A percentile compares a stretch with the other conserved stretches of the same genome.
Conservation (phyloP, 2,113 vertebrate species). For the Nibea coibor region DNA sequence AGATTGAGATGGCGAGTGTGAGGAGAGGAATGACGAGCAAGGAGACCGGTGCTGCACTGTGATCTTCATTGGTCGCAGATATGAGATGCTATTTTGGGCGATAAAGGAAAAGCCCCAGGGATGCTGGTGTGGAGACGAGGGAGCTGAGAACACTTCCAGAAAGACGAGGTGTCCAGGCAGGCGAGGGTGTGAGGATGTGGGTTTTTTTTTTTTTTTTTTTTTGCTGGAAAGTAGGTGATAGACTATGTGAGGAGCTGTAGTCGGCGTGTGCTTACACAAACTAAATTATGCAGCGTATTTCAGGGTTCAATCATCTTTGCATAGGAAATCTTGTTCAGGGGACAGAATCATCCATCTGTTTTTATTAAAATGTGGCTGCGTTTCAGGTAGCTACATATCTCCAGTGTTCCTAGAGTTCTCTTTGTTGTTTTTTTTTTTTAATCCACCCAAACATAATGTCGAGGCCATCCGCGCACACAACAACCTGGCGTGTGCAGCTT, state of each 20-base stretch:
- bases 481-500: slow-evolving; percentile 52
- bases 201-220: background rate
- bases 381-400: background rate
- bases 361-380: slow-evolving; percentile 13
- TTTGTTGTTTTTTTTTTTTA: slow-evolving; percentile 11
- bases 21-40: slow-evolving; percentile 36
- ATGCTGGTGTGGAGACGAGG: slow-evolving; percentile 56
- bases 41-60: slow-evolving; percentile 44
- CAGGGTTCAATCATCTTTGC: slow-evolving; percentile 13
- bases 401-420: slow-evolving; percentile 27
- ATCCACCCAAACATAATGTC: background rate
- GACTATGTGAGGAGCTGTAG: slow-evolving; percentile 10
- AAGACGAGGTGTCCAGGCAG: slow-evolving; percentile 29
- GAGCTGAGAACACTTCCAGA: slow-evolving; percentile 31
- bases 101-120: slow-evolving; percentile 69
- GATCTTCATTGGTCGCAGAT: slow-evolving; percentile 63
- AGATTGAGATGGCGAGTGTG: slow-evolving; percentile 24
- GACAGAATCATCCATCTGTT: slow-evolving; percentile 26
- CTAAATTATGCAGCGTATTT: slow-evolving; percentile 1
- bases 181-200: slow-evolving; percentile 43
- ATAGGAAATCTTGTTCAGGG: background rate
- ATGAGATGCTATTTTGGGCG: slow-evolving; percentile 77
- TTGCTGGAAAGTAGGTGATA: slow-evolving; percentile 38
- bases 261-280: slow-evolving; percentile 1
- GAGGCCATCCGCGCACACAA: slow-evolving; percentile 17